Conservation (phyloP, 53 echinoderm and acorn worm genomes). For the Zoroaster sp. region DNA sequence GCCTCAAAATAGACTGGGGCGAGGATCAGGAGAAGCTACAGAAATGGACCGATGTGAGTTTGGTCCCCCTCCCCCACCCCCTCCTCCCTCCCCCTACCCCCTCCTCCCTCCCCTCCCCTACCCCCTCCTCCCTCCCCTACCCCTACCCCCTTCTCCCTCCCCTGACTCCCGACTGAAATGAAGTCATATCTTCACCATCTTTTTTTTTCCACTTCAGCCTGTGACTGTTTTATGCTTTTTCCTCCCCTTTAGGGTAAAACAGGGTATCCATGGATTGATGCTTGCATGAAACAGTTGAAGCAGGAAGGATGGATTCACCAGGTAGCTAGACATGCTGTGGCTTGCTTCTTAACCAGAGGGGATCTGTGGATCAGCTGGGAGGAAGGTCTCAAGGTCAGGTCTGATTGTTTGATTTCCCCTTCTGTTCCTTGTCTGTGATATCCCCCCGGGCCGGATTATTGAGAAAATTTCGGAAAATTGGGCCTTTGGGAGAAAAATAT, state of each 20-base stretch:
- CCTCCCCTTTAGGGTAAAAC: constrained; percentile 70
- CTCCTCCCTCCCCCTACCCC: not conserved
- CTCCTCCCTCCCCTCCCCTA: not conserved
- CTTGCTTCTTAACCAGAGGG: constrained; percentile 94
- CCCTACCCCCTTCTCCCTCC: not conserved
- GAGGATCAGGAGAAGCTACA: constrained; percentile 69
- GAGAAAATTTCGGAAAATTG: too few relatives aligned
- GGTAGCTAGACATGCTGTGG: constrained; percentile 83
- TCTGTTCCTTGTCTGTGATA: too few relatives aligned
- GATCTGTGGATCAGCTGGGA: constrained; percentile 99
- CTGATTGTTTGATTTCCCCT: too few relatives aligned
- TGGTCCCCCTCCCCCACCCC: not conserved
- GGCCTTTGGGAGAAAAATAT: too few relatives aligned
- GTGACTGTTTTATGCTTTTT: not conserved
- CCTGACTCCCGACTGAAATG: not conserved
- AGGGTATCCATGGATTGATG: constrained; percentile 97
- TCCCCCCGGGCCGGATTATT: too few relatives aligned
- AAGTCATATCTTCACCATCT: not conserved
- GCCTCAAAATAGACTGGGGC: constrained; percentile 84
- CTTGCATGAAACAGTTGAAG: constrained; percentile 85
- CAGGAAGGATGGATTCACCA: constrained; percentile 94
- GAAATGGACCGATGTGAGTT: constrained; percentile 76
- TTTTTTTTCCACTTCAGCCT: not conserved
- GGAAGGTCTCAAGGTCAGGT: constrained; percentile 77
- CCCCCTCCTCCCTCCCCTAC: not conserved